These are phyloP conservation scores for Eira barbara DNA, from an alignment of 2,113 vertebrate species.

Conservation along the genomic window DNA sequence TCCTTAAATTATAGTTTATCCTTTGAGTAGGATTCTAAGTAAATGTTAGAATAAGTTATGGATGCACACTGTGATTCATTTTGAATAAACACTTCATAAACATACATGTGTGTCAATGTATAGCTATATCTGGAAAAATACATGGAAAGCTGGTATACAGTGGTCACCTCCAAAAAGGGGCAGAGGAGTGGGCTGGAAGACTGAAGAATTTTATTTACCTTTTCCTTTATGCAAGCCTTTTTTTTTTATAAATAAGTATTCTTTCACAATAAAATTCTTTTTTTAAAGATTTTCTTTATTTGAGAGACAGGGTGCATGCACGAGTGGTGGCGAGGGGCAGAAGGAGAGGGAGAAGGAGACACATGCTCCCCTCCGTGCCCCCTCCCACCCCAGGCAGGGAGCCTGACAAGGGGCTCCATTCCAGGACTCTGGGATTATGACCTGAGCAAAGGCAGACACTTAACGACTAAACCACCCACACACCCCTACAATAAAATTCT, in stretches of 20 bases:
- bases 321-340: not conserved
- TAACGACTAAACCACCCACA: not conserved
- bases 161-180: not conserved
- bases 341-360: not conserved
- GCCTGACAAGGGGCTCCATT: not conserved
- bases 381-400: not conserved
- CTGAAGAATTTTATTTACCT: not conserved
- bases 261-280: not conserved
- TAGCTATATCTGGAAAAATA: not conserved
- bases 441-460: not conserved
- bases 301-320: not conserved
- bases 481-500: not conserved
- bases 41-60: not conserved
- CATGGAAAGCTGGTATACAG: not conserved
- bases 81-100: not conserved
- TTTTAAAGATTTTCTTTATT: not conserved
- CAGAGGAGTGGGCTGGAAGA: not conserved
- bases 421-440: not conserved
- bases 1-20: not conserved
- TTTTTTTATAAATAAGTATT: not conserved
- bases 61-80: not conserved
- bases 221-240: not conserved
- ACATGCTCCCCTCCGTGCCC: no score
- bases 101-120: not conserved
- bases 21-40: slow-evolving; percentile 15